Evolutionary conservation across 2,797 vertebrate species (phyloP).

Genomic region (Diplodus puntazzo): DNA sequence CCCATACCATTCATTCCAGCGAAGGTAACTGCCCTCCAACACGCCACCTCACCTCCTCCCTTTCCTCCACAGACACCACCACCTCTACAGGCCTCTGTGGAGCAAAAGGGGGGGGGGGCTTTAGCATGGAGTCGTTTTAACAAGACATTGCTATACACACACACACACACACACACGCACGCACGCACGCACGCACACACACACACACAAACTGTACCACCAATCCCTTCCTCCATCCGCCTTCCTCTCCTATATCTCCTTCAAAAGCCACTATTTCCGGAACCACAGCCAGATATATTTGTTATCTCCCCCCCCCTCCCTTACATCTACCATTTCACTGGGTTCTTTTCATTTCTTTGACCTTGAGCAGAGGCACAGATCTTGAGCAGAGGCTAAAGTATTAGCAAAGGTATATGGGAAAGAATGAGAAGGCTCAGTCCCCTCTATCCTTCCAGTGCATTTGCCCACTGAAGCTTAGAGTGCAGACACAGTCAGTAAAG

Average conservation of each 20-base stretch:
- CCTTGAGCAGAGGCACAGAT: conserved; percentile 14
- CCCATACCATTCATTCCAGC: conserved; percentile 88
- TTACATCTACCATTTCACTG: conserved; percentile 22
- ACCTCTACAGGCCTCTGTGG: conserved; percentile 65
- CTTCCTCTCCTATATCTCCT: conserved; percentile 20
- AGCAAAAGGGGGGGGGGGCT: conserved; percentile 55
- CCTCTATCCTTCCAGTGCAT: conserved; percentile 47
- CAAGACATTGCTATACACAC: conserved; percentile 31
- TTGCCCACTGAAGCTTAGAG: conserved; percentile 69
- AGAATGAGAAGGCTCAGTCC: conserved; percentile 26
- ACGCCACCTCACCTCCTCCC: conserved; percentile 55
- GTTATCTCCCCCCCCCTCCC: not conserved
- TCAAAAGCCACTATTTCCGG: conserved; percentile 63
- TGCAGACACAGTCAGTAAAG: conserved; percentile 52
- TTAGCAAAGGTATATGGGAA: conserved; percentile 31
- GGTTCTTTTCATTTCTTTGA: conserved; percentile 41
- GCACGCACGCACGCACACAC: conserved; percentile 3
- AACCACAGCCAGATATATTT: conserved; percentile 33
- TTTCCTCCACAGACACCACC: conserved; percentile 52
- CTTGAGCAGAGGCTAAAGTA: too few species aligned
- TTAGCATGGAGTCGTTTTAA: conserved; percentile 43
- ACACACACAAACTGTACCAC: conserved; percentile 19
- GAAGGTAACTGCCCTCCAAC: conserved; percentile 67
- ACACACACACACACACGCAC: conserved; percentile 23
- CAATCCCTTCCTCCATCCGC: not conserved